phyloP scores from a whole-genome alignment of 64 coral and sea anemone genomes.

The Porites australiensis region DNA sequence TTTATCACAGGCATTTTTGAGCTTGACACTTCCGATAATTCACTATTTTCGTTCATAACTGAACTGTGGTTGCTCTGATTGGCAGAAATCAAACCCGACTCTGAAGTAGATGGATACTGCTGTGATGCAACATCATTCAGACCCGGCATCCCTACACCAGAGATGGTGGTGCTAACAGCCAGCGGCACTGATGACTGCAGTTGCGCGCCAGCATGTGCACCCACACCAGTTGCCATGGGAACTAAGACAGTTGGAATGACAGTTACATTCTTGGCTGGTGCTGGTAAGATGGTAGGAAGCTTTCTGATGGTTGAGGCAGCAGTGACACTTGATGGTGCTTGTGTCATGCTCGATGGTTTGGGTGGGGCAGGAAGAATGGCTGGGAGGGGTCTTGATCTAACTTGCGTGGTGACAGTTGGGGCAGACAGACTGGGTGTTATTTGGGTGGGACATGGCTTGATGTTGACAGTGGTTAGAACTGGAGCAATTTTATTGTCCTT shows the following conservation, averaged over 20 bases:
- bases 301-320: slow-evolving; percentile 43
- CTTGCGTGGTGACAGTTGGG: slow-evolving; percentile 79
- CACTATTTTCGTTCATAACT: not conserved
- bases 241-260: slow-evolving; percentile 82
- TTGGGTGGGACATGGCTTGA: slow-evolving; percentile 50
- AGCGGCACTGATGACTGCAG: slow-evolving; percentile 28
- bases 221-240: slow-evolving; percentile 58
- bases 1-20: not conserved
- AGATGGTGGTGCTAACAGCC: slow-evolving; percentile 22
- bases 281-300: slow-evolving; percentile 81
- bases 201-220: slow-evolving; percentile 1
- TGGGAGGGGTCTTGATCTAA: slow-evolving; percentile 80
- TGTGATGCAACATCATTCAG: slow-evolving; percentile 2
- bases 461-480: not conserved
- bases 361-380: slow-evolving; percentile 88
- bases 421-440: slow-evolving; percentile 69
- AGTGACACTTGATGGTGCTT: slow-evolving; percentile 37
- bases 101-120: not conserved
- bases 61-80: not conserved
- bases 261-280: slow-evolving; percentile 85
- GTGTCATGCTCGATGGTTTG: slow-evolving; percentile 55
- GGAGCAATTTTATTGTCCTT: slow-evolving; percentile 12
- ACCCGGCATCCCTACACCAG: not conserved
- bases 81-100: not conserved
- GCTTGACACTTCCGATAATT: not conserved